phyloP scores from a whole-genome alignment of 2,888 invertebrate genomes.

The Erebia aethiops region DNA sequence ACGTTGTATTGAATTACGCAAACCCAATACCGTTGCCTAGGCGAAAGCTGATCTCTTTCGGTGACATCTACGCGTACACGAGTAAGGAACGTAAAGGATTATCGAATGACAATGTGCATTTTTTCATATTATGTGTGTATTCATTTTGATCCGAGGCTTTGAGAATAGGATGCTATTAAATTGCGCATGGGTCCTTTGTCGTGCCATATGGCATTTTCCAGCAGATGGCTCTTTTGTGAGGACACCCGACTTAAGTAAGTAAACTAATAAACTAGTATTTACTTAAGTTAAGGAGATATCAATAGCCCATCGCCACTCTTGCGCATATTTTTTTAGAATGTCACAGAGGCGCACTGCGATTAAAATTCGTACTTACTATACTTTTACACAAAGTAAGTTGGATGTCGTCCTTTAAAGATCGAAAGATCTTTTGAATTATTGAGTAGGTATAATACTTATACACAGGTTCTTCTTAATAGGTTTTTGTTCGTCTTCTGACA shows the following conservation, averaged over 20 bases:
- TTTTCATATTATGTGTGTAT: constrained; percentile 62
- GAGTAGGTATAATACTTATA: too few relatives aligned
- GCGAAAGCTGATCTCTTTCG: constrained; percentile 79
- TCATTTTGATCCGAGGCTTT: constrained; percentile 69
- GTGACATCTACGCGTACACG: constrained; percentile 72
- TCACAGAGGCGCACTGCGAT: not conserved
- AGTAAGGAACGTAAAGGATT: constrained; percentile 75
- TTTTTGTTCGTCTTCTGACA: too few relatives aligned
- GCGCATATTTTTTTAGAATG: not conserved
- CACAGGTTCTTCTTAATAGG: too few relatives aligned
- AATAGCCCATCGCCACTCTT: constrained; percentile 15
- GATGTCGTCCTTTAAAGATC: too few relatives aligned
- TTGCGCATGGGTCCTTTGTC: constrained; percentile 79
- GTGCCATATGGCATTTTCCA: constrained; percentile 76
- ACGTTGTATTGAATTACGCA: constrained; percentile 79
- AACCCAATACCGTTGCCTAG: constrained; percentile 75
- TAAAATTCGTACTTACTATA: not conserved
- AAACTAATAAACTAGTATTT: constrained; percentile 49
- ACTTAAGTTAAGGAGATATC: constrained; percentile 40
- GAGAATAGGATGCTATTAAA: constrained; percentile 79
- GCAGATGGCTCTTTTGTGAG: constrained; percentile 74
- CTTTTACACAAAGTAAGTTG: not conserved
- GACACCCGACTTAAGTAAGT: constrained; percentile 60
- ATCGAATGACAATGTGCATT: constrained; percentile 79
- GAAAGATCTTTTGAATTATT: too few relatives aligned